These are phyloP conservation scores for Andricus grossulariae DNA, from an alignment of 1,140 invertebrate species.

Conservation along the genomic window DNA sequence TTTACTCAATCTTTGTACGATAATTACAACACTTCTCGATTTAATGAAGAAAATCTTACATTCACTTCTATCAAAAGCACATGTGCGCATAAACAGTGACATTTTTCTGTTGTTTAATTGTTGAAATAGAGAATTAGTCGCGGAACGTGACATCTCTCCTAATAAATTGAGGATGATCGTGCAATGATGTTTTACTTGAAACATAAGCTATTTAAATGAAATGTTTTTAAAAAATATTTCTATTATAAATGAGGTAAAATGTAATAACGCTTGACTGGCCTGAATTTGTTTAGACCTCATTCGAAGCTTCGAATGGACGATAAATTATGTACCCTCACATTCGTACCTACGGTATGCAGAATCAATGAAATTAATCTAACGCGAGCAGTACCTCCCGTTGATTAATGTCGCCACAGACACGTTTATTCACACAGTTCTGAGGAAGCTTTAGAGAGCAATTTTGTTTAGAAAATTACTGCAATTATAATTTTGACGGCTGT, in stretches of 20 bases:
- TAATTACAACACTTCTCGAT: no score
- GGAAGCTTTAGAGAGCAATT: constrained; percentile 1
- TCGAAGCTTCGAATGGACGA: not conserved
- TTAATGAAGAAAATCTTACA: no score
- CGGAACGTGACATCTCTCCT: no score
- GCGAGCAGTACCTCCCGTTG: not conserved
- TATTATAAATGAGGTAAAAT: not conserved
- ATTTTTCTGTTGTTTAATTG: no score
- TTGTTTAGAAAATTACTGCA: not conserved
- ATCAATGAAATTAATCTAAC: constrained; percentile 25
- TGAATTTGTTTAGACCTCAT: not conserved
- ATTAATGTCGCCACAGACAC: constrained; percentile 3
- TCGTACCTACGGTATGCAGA: not conserved
- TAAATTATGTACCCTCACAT: constrained; percentile 16
- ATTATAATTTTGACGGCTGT: not conserved
- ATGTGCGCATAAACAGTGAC: no score
- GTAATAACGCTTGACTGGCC: not conserved
- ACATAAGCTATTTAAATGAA: no score
- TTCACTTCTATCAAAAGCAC: no score
- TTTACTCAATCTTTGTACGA: not conserved
- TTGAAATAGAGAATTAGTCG: no score
- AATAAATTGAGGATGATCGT: no score
- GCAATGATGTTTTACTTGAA: no score
- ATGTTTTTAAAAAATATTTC: not conserved
- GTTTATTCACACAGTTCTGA: not conserved